Evolutionary conservation across 64 coral and sea anemone species (phyloP).

Genomic region (Stichodactyla mertensii): DNA sequence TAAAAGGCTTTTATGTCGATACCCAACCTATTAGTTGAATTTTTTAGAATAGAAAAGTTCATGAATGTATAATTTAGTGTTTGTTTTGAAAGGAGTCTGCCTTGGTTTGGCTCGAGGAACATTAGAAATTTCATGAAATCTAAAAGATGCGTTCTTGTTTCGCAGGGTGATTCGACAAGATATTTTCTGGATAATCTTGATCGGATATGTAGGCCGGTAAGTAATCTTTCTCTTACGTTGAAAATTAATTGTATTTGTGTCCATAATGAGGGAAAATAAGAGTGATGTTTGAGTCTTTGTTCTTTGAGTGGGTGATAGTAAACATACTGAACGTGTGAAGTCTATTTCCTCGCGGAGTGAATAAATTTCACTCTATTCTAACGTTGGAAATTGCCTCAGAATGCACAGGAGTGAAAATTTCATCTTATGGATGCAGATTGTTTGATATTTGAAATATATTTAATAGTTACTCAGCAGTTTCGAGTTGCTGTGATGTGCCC

Average conservation of each 20-base stretch:
- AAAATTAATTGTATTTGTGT: slow-evolving; percentile 26
- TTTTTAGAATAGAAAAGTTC: slow-evolving; percentile 14
- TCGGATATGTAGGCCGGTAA: slow-evolving; percentile 87
- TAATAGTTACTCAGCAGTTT: not conserved
- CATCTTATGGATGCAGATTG: not conserved
- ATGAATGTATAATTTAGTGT: slow-evolving; percentile 33
- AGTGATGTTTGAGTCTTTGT: slow-evolving; percentile 8
- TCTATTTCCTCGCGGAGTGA: not conserved
- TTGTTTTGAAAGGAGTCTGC: slow-evolving; percentile 26
- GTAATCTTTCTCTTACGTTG: slow-evolving; percentile 30
- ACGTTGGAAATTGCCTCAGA: not conserved
- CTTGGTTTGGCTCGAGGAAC: not conserved
- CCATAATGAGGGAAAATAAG: slow-evolving; percentile 23
- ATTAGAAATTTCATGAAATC: not conserved
- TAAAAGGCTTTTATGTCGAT: not conserved
- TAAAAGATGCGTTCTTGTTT: slow-evolving; percentile 32
- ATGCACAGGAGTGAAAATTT: not conserved
- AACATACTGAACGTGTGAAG: not conserved
- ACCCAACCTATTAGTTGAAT: slow-evolving; percentile 21
- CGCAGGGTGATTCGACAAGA: slow-evolving; percentile 92
- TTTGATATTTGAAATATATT: slow-evolving; percentile 12
- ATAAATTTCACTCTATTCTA: not conserved
- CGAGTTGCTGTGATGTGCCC: not conserved
- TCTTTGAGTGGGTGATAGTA: slow-evolving; percentile 19
- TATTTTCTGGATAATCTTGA: slow-evolving; percentile 98